Percentiles rank a stretch among this genome's conserved stretches.
These are phyloP conservation scores for Alces alces DNA, from an alignment of 2,113 vertebrate species.

Conservation along the genomic window DNA sequence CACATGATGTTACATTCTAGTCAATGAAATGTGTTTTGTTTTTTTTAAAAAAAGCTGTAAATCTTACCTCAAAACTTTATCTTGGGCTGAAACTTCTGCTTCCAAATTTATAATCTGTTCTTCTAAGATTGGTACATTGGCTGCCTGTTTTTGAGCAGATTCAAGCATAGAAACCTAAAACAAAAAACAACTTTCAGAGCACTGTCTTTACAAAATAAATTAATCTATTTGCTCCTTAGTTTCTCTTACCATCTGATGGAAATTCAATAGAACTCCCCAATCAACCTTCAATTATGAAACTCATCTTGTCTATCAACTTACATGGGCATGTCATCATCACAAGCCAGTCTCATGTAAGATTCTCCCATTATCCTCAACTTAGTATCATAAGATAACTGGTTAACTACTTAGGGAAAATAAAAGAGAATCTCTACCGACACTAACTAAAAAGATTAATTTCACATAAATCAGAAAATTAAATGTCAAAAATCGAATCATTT, in stretches of 20 bases:
- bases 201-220: constrained; percentile 7
- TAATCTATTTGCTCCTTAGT: background rate
- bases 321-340: background rate
- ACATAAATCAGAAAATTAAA: background rate
- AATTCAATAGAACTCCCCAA: background rate
- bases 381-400: background rate
- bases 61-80: constrained; percentile 86
- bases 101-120: constrained; percentile 88
- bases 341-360: background rate
- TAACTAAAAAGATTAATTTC: background rate
- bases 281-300: background rate
- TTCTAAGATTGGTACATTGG: constrained; percentile 82
- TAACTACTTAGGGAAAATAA: background rate
- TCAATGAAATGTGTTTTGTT: background rate
- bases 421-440: background rate
- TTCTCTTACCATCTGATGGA: background rate
- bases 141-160: constrained; percentile 72
- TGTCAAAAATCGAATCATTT: background rate
- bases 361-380: background rate
- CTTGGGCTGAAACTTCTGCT: constrained; percentile 87
- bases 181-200: constrained; percentile 52
- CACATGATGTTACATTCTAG: background rate
- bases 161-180: constrained; percentile 84
- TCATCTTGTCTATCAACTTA: background rate
- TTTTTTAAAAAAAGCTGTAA: background rate